Percentiles rank a stretch among this genome's conserved stretches.
Conservation (phyloP, 2,113 vertebrate genomes). For the Nycticebus coucang region DNA sequence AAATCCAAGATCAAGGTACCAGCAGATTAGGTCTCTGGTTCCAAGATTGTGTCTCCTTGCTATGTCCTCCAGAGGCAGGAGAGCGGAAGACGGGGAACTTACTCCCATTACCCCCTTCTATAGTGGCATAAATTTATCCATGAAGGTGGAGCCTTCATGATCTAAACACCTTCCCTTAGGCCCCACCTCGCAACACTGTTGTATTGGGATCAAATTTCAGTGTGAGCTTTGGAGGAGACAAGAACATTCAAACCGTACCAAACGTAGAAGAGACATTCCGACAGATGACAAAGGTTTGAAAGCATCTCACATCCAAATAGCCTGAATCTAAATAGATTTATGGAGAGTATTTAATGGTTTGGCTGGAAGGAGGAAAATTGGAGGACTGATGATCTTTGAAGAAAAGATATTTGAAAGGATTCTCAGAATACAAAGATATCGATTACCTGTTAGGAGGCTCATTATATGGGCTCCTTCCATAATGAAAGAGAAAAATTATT, state of each 20-base stretch:
- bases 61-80: not conserved
- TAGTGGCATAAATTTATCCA: not conserved
- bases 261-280: not conserved
- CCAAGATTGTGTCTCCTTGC: not conserved
- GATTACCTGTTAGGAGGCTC: not conserved
- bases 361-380: not conserved
- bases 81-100: not conserved
- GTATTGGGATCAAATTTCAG: not conserved
- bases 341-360: not conserved
- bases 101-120: not conserved
- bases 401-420: not conserved
- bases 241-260: not conserved
- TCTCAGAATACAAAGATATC: not conserved
- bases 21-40: not conserved
- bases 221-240: not conserved
- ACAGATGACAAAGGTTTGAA: not conserved
- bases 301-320: not conserved
- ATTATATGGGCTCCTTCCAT: not conserved
- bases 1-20: not conserved
- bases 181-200: not conserved
- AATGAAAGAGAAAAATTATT: not conserved
- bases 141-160: not conserved
- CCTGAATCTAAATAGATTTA: not conserved
- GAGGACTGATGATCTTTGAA: not conserved
- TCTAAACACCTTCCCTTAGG: not conserved